phyloP scores from a whole-genome alignment of 2,888 invertebrate genomes.

The Rhagonycha fulva region DNA sequence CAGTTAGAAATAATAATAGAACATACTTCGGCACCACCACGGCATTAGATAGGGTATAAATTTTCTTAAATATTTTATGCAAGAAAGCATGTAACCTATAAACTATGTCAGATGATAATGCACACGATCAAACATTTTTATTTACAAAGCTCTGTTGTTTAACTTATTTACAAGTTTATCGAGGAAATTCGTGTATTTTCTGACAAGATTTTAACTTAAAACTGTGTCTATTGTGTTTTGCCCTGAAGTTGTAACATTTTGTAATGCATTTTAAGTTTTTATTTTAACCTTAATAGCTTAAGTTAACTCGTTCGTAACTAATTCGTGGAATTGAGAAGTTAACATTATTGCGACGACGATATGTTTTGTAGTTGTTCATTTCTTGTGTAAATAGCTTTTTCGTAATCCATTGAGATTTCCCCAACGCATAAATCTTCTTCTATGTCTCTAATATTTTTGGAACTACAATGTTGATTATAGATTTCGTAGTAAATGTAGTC shows the following conservation, averaged over 20 bases:
- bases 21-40: not conserved
- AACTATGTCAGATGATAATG: not conserved
- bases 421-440: conserved; percentile 15
- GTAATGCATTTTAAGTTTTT: not conserved
- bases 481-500: not conserved
- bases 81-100: not conserved
- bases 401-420: conserved; percentile 4
- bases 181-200: not conserved
- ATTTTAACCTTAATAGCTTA: not conserved
- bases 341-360: not conserved
- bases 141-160: not conserved
- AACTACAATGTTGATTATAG: conserved; percentile 6
- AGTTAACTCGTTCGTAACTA: not conserved
- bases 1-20: not conserved
- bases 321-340: not conserved
- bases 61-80: not conserved
- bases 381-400: not conserved
- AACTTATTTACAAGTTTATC: not conserved
- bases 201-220: not conserved
- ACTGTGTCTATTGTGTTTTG: not conserved
- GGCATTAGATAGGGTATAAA: not conserved
- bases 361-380: not conserved
- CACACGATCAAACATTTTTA: not conserved
- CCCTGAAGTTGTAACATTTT: not conserved
- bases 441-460: conserved; percentile 1